These are phyloP conservation scores for Aquatica leii DNA, from an alignment of 2,888 invertebrate species.

Conservation along the genomic window DNA sequence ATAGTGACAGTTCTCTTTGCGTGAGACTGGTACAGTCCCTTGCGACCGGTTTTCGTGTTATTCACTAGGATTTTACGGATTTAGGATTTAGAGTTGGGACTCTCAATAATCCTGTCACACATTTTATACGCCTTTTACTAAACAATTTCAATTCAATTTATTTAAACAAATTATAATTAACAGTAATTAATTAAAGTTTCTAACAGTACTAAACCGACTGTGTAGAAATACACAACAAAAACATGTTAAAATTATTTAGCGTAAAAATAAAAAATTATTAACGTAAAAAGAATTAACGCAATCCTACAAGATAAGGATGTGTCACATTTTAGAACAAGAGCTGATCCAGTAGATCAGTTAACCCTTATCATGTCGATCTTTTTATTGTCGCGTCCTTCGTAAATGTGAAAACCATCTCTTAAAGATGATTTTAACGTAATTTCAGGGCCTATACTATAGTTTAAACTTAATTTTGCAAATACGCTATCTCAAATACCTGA, in stretches of 20 bases:
- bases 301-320: conserved; percentile 5
- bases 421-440: no score
- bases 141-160: conserved; percentile 24
- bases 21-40: conserved; percentile 35
- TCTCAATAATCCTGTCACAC: conserved; percentile 53
- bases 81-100: conserved; percentile 48
- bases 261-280: not conserved
- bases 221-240: no score
- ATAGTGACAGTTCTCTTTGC: conserved; percentile 35
- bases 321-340: conserved; percentile 12
- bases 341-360: conserved; percentile 11
- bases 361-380: conserved; percentile 12
- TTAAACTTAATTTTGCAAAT: no score
- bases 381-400: conserved; percentile 10
- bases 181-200: no score
- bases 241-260: no score
- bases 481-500: no score
- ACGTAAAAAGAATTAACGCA: conserved; percentile 8
- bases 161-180: not conserved
- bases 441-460: no score
- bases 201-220: no score
- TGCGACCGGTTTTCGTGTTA: conserved; percentile 51
- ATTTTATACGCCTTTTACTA: conserved; percentile 33
- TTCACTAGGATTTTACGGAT: conserved; percentile 51
- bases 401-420: not conserved